These are phyloP conservation scores for Myzus persicae DNA, from an alignment of 1,140 invertebrate genomes.

Conservation along the genomic window DNA sequence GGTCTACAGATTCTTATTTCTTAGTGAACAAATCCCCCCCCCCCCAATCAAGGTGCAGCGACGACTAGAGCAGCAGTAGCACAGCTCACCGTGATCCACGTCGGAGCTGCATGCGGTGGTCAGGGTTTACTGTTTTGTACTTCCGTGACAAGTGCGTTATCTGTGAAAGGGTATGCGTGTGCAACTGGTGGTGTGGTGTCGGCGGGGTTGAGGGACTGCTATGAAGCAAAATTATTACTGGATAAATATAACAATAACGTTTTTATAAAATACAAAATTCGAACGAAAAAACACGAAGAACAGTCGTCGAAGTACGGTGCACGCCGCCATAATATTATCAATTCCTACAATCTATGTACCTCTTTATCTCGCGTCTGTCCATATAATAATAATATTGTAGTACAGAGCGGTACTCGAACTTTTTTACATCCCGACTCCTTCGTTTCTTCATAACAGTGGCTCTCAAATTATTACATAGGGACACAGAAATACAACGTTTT, in stretches of 20 bases:
- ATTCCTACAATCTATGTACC: background rate
- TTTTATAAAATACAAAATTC: conserved; percentile 2
- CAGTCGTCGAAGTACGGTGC: background rate
- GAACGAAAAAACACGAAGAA: background rate
- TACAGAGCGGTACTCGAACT: background rate
- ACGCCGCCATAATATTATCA: background rate
- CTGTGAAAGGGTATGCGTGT: background rate
- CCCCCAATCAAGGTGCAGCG: too few species aligned
- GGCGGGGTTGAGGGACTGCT: background rate
- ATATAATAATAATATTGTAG: background rate
- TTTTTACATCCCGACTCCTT: background rate
- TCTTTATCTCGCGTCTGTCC: background rate
- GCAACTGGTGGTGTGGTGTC: background rate
- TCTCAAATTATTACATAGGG: background rate
- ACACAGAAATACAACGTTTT: background rate
- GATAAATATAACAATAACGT: background rate
- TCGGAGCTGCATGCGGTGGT: background rate
- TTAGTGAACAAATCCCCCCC: background rate
- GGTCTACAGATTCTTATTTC: background rate
- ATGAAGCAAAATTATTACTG: background rate
- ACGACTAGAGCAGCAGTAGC: background rate
- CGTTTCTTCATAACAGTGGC: background rate
- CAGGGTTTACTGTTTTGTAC: background rate
- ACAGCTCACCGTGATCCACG: background rate
- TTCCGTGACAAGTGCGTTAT: background rate